Base-by-base conservation (phyloP, 2,888 invertebrate species). In the Nemotelus pantherinus region DNA sequence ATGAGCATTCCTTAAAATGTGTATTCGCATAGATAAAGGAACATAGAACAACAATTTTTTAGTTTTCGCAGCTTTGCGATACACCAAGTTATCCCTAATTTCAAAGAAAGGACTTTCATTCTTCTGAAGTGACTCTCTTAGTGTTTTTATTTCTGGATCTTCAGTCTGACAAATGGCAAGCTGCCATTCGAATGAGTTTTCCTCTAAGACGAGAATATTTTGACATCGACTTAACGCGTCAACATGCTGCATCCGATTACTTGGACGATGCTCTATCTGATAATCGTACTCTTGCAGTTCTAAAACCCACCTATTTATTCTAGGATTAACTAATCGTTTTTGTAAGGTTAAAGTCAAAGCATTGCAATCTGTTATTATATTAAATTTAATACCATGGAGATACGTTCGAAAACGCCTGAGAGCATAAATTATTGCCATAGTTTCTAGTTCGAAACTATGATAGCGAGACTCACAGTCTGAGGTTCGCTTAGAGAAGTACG, bases 381-480 rank as follows among this genome's bases (percentile, higher is more conserved):
- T 82, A 77, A 83, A 82, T 64, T 74, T 65, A 7, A 80, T 72
- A 3, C 82, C 82, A 2, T 76, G n/a, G 47, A 83, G 71, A 80
- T 82, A 82, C 25, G 80, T 77, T 2, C 80, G 79, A 75, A 83
- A 82, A 55, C 81, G 64, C 70, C 82, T 76, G n/a, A 82, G 50
- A 0, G 83, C 77, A 77, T 82, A 81, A 53, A 83, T 72, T 4
- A 82, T 80, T 1, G 82, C 80, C 45, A 83, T 65, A 2, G 79
- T 80, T 80, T 83, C 83, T n/a, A 84, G 75, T 64, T 84, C 83
- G 78, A 80, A n/a, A n/a, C n/a, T n/a, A 57, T 82, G 81, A 78
- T 81, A 82, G 67, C 81, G 80, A 3, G 80, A 47, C 58, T 83
- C 83, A 4, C 72, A 43, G 4, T 71, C 77, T 1, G 81, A 79